Evolutionary conservation across 2,113 vertebrate species (phyloP).

Genomic region (Sapayoa aenigma): DNA sequence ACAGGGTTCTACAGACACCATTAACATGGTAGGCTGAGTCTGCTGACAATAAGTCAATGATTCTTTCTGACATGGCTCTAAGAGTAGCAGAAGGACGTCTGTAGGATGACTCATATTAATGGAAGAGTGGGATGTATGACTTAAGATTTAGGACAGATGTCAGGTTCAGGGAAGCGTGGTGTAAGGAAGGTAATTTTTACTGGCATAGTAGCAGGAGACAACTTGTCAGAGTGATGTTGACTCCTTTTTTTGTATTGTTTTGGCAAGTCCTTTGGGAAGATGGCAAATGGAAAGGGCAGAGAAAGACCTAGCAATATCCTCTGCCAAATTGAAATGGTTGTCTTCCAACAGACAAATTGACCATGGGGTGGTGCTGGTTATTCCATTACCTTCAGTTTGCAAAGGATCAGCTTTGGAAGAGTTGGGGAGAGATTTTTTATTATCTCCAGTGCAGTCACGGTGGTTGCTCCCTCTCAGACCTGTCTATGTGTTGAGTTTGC

Average conservation of each 20-base stretch:
- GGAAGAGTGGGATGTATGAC: conserved; percentile 37
- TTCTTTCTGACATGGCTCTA: conserved; percentile 42
- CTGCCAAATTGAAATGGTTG: not conserved
- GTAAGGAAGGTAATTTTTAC: conserved; percentile 37
- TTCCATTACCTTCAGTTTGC: not conserved
- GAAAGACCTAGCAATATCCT: not conserved
- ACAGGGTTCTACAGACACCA: conserved; percentile 33
- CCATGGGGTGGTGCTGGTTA: not conserved
- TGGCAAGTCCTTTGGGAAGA: conserved; percentile 15
- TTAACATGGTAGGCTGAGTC: conserved; percentile 46
- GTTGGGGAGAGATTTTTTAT: not conserved
- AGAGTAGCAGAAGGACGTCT: conserved; percentile 31
- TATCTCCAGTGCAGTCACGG: not conserved
- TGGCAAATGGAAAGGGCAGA: not conserved
- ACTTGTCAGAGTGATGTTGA: conserved; percentile 50
- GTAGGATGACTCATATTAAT: conserved; percentile 49
- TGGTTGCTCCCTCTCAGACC: not conserved
- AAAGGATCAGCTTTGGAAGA: not conserved
- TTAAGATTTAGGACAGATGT: conserved; percentile 65
- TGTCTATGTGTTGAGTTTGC: not conserved
- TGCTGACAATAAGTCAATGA: conserved; percentile 69
- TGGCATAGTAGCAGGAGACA: conserved; percentile 45
- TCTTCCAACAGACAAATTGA: not conserved
- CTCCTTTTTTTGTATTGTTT: conserved; percentile 16
- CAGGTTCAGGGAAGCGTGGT: conserved; percentile 37